These are phyloP conservation scores for Megalurothrips usitatus DNA, from an alignment of 2,888 invertebrate genomes.

Conservation along the genomic window DNA sequence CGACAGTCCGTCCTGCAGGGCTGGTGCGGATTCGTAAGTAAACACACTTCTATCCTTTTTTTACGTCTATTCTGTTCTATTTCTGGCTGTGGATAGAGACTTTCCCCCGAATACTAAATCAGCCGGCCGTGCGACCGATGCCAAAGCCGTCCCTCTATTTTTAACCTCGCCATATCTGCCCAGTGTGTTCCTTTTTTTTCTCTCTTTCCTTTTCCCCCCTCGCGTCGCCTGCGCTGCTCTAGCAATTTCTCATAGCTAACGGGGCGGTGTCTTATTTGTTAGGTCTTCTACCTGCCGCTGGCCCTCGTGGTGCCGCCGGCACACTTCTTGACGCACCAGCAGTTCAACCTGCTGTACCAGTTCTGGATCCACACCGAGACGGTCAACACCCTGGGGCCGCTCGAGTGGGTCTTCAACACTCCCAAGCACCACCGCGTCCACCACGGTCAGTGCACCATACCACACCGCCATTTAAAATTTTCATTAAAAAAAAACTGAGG, in stretches of 20 bases:
- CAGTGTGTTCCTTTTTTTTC: too few species aligned
- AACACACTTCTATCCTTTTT: background rate
- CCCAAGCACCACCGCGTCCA: slow-evolving; percentile 86
- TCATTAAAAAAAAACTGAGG: too few species aligned
- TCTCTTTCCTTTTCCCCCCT: too few species aligned
- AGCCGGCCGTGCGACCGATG: background rate
- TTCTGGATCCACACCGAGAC: slow-evolving; percentile 91
- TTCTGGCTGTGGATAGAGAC: background rate
- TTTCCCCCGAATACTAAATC: background rate
- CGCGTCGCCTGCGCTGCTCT: too few species aligned
- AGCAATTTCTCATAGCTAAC: too few species aligned
- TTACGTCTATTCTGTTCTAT: background rate
- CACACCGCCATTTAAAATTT: too few species aligned
- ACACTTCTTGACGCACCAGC: slow-evolving; percentile 75
- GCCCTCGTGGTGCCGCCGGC: slow-evolving; percentile 74
- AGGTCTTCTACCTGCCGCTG: slow-evolving; percentile 67
- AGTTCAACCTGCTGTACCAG: slow-evolving; percentile 86
- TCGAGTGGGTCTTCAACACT: slow-evolving; percentile 82
- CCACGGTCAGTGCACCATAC: slow-evolving; percentile 57
- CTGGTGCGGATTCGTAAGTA: slow-evolving; percentile 75
- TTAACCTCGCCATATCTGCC: too few species aligned
- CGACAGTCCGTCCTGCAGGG: slow-evolving; percentile 75
- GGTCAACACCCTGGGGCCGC: slow-evolving; percentile 71
- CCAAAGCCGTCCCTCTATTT: too few species aligned
- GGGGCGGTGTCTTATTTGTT: too few species aligned